Base-by-base conservation (phyloP, 2,888 invertebrate genomes). In the Nemapogon koenigi region DNA sequence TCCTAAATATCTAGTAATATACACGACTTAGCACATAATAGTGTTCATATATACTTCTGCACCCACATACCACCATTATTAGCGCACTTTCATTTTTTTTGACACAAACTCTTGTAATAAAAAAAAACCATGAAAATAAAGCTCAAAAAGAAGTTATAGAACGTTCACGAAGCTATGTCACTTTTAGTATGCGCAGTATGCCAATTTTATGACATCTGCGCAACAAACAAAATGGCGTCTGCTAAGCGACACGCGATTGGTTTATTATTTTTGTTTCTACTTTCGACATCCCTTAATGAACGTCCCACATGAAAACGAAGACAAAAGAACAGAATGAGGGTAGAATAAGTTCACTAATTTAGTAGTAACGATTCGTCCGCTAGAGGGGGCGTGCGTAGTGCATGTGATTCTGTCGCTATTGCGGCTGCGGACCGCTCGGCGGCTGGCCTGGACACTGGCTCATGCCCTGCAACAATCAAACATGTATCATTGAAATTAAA, bases 401-500 rank as follows among this genome's bases (percentile, higher is more conserved):
- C 26, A 50, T 47, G 43, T 56, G 57, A 51, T 59, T 59, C 22
- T 22, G 22, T 22, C 69, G 79, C 75, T 80, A 78, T 71, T 78
- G 78, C 41, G 65, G 73, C 52, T 72, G 63, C 18, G 61, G 60
- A 10, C 69, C 72, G 41, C 64, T 47, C 13, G 76, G 75, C 7
- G 76, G 78, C 48, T 68, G 75, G 0, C 73, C 75, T 2, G 73
- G 70, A 29, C 75, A 53, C 41, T 68, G 76, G 31, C 76, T 72
- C 65, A 80, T 60, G 49, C 78, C 78, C 69, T 79, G 60, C 1
- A 35, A 43, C 19, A 36, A 3, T 27, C 15, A 25, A 27, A 6
- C 6, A 31, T 7, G 4, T 15, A 15, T 31, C 17, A 22, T 13
- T 14, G 19, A 11, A 11, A 8, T 2, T 19, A 16, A 18, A 19